These are phyloP conservation scores for Charanyca ferruginea DNA, from an alignment of 2,888 invertebrate genomes.

Conservation along the genomic window DNA sequence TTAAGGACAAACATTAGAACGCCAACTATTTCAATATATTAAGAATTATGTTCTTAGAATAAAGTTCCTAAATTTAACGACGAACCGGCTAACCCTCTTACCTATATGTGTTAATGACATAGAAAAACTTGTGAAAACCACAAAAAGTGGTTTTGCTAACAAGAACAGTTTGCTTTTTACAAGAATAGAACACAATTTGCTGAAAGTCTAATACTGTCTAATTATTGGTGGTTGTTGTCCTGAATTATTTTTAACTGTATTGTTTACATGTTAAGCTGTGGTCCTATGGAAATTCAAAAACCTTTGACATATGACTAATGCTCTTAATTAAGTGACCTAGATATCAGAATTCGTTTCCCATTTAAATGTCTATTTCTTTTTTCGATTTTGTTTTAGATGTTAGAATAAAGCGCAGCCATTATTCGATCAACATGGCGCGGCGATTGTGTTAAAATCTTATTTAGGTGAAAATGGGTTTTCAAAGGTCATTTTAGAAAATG, in stretches of 20 bases:
- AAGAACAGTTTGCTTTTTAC: constrained; percentile 4
- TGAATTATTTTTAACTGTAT: constrained; percentile 10
- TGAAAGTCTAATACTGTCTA: constrained; percentile 6
- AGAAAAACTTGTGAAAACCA: not conserved
- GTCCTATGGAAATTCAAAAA: constrained; percentile 8
- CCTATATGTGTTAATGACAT: too few relatives aligned
- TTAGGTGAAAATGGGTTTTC: constrained; percentile 15
- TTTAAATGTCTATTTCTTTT: not conserved
- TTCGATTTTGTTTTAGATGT: constrained; percentile 6
- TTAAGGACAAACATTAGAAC: not conserved
- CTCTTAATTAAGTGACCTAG: constrained; percentile 2
- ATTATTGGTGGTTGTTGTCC: not conserved
- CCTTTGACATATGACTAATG: not conserved
- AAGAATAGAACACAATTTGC: constrained; percentile 14
- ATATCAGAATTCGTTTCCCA: not conserved
- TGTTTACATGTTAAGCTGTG: constrained; percentile 7
- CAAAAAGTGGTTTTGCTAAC: not conserved
- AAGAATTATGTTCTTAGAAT: not conserved
- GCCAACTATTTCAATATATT: constrained; percentile 6
- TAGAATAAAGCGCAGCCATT: not conserved
- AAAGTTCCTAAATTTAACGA: not conserved
- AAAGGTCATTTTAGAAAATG: constrained; percentile 26
- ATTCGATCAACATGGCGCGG: not conserved
- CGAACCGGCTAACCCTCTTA: too few relatives aligned
- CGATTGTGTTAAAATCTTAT: constrained; percentile 13